Percentiles rank a stretch among this genome's conserved stretches.
phyloP scores from a whole-genome alignment of 2,113 vertebrate genomes.

The Nannospalax galili region DNA sequence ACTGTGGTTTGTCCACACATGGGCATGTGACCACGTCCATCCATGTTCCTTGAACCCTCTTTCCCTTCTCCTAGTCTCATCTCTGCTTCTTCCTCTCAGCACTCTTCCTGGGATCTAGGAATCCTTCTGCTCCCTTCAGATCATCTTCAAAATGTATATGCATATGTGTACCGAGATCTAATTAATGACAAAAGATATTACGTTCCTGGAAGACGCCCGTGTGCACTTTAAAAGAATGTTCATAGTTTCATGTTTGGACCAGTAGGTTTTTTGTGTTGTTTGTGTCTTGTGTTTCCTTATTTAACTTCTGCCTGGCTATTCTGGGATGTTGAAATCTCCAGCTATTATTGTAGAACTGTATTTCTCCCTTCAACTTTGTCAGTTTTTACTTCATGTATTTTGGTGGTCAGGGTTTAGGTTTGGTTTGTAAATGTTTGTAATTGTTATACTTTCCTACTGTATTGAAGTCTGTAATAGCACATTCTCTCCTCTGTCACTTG shows the following conservation, averaged over 20 bases:
- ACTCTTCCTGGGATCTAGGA: background rate
- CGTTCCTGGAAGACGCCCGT: background rate
- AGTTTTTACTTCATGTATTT: background rate
- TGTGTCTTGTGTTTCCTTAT: background rate
- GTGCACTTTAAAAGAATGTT: background rate
- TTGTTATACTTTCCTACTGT: background rate
- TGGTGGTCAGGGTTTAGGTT: background rate
- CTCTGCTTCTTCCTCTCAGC: background rate
- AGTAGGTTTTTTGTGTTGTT: background rate
- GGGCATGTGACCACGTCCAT: rapidly evolving
- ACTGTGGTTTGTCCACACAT: background rate
- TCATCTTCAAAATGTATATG: background rate
- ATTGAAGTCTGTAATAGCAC: background rate
- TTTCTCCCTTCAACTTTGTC: background rate
- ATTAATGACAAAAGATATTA: background rate
- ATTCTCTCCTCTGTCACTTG: too few species aligned
- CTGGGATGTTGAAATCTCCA: background rate
- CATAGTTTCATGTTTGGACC: background rate
- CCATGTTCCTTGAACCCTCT: background rate
- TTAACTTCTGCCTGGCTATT: background rate
- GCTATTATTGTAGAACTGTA: background rate
- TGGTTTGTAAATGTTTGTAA: background rate
- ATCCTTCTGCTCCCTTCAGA: background rate
- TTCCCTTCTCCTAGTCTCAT: too few species aligned
- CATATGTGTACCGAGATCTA: background rate